Conservation (phyloP, 2,888 invertebrate genomes). For the Melolontha melolontha region DNA sequence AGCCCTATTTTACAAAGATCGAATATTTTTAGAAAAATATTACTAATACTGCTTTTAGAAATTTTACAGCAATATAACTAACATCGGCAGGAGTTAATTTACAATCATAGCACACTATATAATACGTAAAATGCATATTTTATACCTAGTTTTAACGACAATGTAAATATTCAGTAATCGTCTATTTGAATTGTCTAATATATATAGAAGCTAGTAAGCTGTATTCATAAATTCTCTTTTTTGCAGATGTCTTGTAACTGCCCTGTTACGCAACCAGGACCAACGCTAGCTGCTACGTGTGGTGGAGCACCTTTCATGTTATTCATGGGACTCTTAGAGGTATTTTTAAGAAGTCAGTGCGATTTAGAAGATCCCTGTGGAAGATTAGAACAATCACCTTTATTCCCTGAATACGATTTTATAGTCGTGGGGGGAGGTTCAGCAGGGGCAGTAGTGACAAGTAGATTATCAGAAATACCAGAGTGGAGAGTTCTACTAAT, state of each 20-base stretch:
- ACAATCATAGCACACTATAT: too few species aligned
- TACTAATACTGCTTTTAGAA: too few species aligned
- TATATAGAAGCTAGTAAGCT: too few species aligned
- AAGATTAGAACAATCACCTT: slow-evolving; percentile 72
- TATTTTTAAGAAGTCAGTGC: slow-evolving; percentile 87
- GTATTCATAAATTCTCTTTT: neutral
- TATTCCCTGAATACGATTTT: slow-evolving; percentile 78
- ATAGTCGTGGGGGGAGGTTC: slow-evolving; percentile 81
- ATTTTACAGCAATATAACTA: too few species aligned
- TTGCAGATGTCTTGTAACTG: slow-evolving; percentile 77
- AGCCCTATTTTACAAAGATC: too few species aligned
- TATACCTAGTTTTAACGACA: too few species aligned
- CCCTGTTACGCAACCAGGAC: slow-evolving; percentile 83
- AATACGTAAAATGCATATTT: too few species aligned
- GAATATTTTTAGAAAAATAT: too few species aligned
- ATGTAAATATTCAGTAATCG: too few species aligned
- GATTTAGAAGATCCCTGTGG: slow-evolving; percentile 90
- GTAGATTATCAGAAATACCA: slow-evolving; percentile 78
- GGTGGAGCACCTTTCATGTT: slow-evolving; percentile 89
- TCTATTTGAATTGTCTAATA: too few species aligned
- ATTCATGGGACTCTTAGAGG: slow-evolving; percentile 89
- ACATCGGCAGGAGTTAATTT: too few species aligned
- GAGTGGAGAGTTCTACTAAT: slow-evolving; percentile 79
- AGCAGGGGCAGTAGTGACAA: slow-evolving; percentile 79
- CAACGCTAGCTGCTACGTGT: slow-evolving; percentile 85